Percentiles rank a stretch among this genome's conserved stretches.
Evolutionary conservation across 2,888 invertebrate species (phyloP).

Genomic region (Watsonalla binaria): DNA sequence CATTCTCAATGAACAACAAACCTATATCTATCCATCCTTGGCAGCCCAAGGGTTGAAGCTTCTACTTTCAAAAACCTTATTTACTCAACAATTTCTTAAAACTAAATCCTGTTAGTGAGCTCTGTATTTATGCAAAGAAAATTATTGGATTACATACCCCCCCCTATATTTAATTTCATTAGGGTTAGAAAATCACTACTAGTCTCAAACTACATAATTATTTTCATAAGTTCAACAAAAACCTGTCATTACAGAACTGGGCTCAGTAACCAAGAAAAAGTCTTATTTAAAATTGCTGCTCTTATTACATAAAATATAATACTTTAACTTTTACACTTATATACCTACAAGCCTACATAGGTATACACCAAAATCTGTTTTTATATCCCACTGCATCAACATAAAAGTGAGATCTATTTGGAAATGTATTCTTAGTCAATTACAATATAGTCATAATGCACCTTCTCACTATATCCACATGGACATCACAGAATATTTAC

Average conservation of each 20-base stretch:
- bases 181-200: not conserved
- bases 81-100: too few species aligned
- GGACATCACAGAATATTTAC: slow-evolving; percentile 51
- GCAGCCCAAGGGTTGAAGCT: too few species aligned
- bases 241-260: not conserved
- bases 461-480: slow-evolving; percentile 50
- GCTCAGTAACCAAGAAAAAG: not conserved
- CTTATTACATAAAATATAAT: not conserved
- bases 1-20: too few species aligned
- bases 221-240: slow-evolving; percentile 6
- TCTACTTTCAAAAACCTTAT: too few species aligned
- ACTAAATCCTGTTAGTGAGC: too few species aligned
- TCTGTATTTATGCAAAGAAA: too few species aligned
- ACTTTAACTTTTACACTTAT: slow-evolving; percentile 13
- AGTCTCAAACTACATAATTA: slow-evolving; percentile 15
- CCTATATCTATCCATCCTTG: too few species aligned
- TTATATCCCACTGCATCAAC: slow-evolving; percentile 40
- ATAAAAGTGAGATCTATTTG: slow-evolving; percentile 64
- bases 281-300: not conserved
- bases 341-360: slow-evolving; percentile 22
- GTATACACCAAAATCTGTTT: not conserved
- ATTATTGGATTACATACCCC: too few species aligned
- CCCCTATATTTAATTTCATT: too few species aligned
- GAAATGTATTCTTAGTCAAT: slow-evolving; percentile 31
- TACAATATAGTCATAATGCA: slow-evolving; percentile 21